Evolutionary conservation across 2,113 vertebrate species (phyloP).

Genomic region (Clarias batrachus): DNA sequence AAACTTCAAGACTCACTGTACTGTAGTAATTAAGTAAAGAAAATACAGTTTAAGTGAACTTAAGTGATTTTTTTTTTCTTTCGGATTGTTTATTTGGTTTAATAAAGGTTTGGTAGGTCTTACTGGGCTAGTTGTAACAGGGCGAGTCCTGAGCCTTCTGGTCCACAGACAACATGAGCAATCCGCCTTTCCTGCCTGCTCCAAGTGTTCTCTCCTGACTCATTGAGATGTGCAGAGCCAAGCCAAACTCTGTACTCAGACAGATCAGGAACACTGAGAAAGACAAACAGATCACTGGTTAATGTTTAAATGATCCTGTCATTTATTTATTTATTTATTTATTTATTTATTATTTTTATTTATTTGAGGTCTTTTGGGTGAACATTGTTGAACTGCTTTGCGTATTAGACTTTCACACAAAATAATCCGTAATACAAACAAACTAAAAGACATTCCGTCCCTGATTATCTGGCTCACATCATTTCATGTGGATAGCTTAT

Average conservation of each 20-base stretch:
- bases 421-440: conserved; percentile 1
- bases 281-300: background rate
- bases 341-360: background rate
- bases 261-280: conserved; percentile 83
- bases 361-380: background rate
- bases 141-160: conserved; percentile 86
- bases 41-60: background rate
- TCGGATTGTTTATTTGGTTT: background rate
- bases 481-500: background rate
- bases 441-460: conserved; percentile 8
- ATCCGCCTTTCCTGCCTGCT: conserved; percentile 85
- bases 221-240: conserved; percentile 84
- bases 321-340: background rate
- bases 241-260: conserved; percentile 91
- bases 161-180: conserved; percentile 89
- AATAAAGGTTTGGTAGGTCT: conserved; percentile 48
- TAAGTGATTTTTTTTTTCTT: background rate
- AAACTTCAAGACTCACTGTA: background rate
- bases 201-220: conserved; percentile 74
- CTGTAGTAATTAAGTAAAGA: background rate
- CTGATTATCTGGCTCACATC: background rate
- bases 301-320: background rate
- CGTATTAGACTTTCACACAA: background rate
- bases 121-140: conserved; percentile 87
- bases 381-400: background rate